Conservation (phyloP, 2,888 invertebrate genomes). For the Dasysyrphus tricinctus region DNA sequence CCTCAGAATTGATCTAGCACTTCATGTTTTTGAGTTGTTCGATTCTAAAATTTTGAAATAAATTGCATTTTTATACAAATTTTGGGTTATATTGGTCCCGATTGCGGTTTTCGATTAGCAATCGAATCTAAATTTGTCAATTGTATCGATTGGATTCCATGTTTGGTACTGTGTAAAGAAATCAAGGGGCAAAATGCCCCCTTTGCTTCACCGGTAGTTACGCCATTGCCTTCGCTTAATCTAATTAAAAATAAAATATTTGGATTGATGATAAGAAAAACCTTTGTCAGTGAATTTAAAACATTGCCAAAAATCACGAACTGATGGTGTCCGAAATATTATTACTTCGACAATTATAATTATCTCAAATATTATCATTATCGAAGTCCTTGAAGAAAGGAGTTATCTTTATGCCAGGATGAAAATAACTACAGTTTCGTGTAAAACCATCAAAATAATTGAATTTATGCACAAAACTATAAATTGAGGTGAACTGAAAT, state of each 20-base stretch:
- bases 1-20: too few relatives aligned
- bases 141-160: too few relatives aligned
- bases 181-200: too few relatives aligned
- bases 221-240: too few relatives aligned
- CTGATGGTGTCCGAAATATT: neutral
- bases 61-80: too few relatives aligned
- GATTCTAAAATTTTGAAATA: too few relatives aligned
- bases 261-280: neutral
- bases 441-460: constrained; percentile 39
- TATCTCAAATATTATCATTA: neutral
- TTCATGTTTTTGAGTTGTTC: too few relatives aligned
- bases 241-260: neutral
- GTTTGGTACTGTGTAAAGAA: too few relatives aligned
- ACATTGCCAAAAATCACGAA: constrained; percentile 7
- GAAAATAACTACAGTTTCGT: neutral
- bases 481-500: neutral
- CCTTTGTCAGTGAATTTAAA: neutral
- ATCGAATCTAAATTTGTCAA: too few relatives aligned
- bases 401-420: neutral
- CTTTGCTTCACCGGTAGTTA: too few relatives aligned
- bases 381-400: neutral
- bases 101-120: too few relatives aligned
- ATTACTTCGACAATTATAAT: neutral
- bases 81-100: too few relatives aligned
- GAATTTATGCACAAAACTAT: constrained; percentile 46